phyloP scores from a whole-genome alignment of 2,113 vertebrate genomes.

The Mirza zaza region DNA sequence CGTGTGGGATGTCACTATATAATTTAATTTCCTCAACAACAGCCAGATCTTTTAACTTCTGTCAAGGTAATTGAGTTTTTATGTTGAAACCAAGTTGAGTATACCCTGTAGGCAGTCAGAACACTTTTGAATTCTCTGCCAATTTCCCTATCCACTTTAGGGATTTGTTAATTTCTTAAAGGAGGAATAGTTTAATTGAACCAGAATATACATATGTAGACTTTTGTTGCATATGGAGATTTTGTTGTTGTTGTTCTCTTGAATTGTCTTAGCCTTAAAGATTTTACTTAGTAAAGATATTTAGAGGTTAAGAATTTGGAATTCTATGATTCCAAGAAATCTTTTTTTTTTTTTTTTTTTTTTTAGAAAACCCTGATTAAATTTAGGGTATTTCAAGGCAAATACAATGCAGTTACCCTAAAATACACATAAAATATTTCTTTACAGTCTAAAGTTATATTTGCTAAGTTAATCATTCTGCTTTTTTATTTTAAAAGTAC shows the following conservation, averaged over 20 bases:
- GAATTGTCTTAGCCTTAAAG: conserved; percentile 24
- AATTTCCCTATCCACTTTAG: conserved; percentile 28
- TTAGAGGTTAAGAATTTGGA: conserved; percentile 46
- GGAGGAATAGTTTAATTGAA: conserved; percentile 34
- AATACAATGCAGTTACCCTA: background rate
- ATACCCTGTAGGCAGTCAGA: conserved; percentile 44
- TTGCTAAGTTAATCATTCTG: conserved; percentile 18
- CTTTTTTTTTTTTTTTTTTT: conserved; percentile 60
- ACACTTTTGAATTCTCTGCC: conserved; percentile 35
- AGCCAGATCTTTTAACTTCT: conserved; percentile 53
- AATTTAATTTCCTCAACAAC: conserved; percentile 51
- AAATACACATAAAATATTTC: conserved; percentile 38
- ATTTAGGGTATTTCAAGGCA: conserved; percentile 42
- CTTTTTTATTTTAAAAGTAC: conserved; percentile 45
- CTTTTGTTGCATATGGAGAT: background rate
- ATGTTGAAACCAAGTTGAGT: conserved; percentile 50
- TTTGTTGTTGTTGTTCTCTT: background rate
- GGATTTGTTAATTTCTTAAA: conserved; percentile 56
- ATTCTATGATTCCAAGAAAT: conserved; percentile 19
- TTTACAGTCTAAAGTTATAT: conserved; percentile 14
- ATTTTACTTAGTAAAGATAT: conserved; percentile 32
- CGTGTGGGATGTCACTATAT: conserved; percentile 21
- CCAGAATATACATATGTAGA: conserved; percentile 1
- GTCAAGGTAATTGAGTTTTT: conserved; percentile 63
- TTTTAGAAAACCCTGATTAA: conserved; percentile 50